Base-by-base conservation (phyloP, 2,888 invertebrate genomes). In the Protonemura montana region DNA sequence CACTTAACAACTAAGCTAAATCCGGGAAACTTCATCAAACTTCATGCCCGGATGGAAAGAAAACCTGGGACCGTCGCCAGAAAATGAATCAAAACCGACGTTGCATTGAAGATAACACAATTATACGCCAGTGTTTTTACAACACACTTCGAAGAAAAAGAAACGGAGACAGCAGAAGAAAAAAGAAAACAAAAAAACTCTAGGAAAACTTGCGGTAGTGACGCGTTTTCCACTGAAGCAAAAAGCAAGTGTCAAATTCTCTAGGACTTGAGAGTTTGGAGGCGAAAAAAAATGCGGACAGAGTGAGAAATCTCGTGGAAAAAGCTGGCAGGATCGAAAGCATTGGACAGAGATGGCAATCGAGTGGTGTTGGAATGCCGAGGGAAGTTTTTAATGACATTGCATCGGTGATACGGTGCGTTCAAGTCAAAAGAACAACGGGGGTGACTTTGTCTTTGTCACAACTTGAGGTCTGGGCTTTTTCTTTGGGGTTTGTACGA, bases 41-140 rank as follows among this genome's bases (percentile, higher is more conserved):
- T n/a, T n/a, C n/a, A n/a, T n/a, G n/a, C n/a, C n/a, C n/a, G n/a
- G n/a, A 35, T 6, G 35, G 35, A 35, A 10, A 35, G 35, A 35
- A 35, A 35, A n/a, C n/a, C n/a, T 10, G 35, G 35, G 35, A 3
- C 35, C 1, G 16, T 2, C 59, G 59, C 59, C 59, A 59, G 59
- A 10, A 59, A 59, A 59, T 10, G 21, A 59, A 59, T 59, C 59
- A 10, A 59, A 21, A 21, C 59, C 59, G 59, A 59, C 21, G 59
- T 59, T 16, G 59, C 59, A 21, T 16, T 21, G 21, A 59, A 59
- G 59, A 59, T 59, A 59, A 59, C 59, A 59, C 59, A 59, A 10
- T 59, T 59, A 59, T 59, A 59, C 59, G 59, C 59, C 7, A 59
- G 59, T 59, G 59, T 59, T 59, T 59, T 59, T 59, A 59, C 59